Evolutionary conservation across 2,113 vertebrate genomes (phyloP), one percentile per base, ranked within the genome.

Genomic region (Melanostigma gelatinosum): DNA sequence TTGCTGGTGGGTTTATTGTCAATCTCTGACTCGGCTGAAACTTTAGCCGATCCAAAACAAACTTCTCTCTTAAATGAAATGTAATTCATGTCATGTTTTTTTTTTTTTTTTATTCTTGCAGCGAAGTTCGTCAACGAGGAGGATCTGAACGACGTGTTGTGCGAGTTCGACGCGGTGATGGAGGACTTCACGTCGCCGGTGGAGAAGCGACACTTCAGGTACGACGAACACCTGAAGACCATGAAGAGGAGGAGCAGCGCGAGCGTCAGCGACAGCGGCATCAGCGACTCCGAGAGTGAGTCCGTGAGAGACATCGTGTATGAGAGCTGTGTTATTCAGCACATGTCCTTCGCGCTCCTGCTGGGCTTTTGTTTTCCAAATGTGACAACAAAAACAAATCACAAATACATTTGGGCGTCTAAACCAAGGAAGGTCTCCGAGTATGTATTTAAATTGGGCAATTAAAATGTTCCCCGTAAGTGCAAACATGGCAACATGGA

Each of bases 271-370:
- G 98, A 97, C 94, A 97, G 97, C 86, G 96, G 97, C 90, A 95
- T 97, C 94, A 98, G 97, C 93, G 97, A 98, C 93, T 95, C 97
- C 0, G 97, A 98, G 75, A 97, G 97, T 98, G 80, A 97, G 97
- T 93, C 15, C 0, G 18, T 1, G 9, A 38, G 5, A 34, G 16
- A 4, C 46, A 15, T 27, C 29, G 29, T 61, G 1, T 7, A 12
- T 3, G 52, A n/a, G 36, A 5, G 46, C 46, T 50, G 15, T 15
- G 38, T 24, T 40, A 6, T 40, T 40, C 36, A 63, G 20, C 61
- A 38, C 44, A 13, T 36, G 57, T 32, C 27, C 57, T 0, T 15
- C 4, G 24, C 55, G 29, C 11, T 13, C 4, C 54, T 57, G 54
- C 27, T 22, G 52, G 52, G 54, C 54, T 57, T 5, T 27, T 57